Base-by-base conservation (phyloP, 1,140 invertebrate genomes). In the Orchesella cincta region DNA sequence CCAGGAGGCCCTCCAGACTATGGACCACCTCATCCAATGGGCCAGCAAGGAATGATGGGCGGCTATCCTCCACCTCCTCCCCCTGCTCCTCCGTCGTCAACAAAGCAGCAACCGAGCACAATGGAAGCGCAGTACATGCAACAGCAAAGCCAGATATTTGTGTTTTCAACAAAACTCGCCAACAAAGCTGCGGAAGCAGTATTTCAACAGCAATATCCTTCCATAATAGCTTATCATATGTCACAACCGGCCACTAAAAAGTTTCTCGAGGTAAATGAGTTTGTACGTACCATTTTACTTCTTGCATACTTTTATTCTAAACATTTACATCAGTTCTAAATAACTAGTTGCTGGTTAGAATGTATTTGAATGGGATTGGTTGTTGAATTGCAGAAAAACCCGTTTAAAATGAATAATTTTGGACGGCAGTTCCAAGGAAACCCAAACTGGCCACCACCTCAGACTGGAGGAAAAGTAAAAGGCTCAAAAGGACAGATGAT, bases 121-220 rank as follows among this genome's bases (percentile, higher is more conserved):
- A 91, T 91, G 89, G 92, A 90, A 83, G 90, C 91, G 79, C 90
- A 93, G 84, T 93, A 93, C 83, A 93, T 94, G 93, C 95, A 97
- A 87, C 96, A 98, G 85, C 95, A 97, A 86, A 98, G 93, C 88
- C 96, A 98, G 86, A 96, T 98, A 83, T 98, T 97, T 90, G 96
- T 98, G 73, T 99, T 99, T 88, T 95, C 94, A 16, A 98, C 97
- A 0, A 87, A 90, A 80, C 85, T 98, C 84, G 97, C 96, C 0
- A 99, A 99, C 86, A 93, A 96, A 84, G 95, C 94, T 18, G 95
- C 96, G 0, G 96, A 98, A 83, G 90, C 93, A 5, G 95, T 98
- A 23, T 86, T 95, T 76, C 91, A 92, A 80, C 94, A 95, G 20
- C 92, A 96, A 80, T 96, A 91, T 85, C 90, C 92, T 82, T 94